Base-by-base conservation (phyloP, 1,140 invertebrate genomes). In the Lineus longissimus region DNA sequence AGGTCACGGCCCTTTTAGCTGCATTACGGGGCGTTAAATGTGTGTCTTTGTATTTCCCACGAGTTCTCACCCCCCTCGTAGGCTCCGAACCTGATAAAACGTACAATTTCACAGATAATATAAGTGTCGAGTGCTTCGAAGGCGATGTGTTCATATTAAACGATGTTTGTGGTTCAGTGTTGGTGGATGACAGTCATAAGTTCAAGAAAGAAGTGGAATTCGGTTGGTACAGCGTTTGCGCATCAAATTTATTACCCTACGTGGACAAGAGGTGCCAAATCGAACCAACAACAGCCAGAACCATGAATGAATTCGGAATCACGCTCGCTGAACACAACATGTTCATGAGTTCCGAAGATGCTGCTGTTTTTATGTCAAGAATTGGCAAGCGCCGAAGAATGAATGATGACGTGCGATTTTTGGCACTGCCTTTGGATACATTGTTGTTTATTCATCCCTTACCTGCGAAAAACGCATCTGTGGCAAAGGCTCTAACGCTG, bases 181-280 rank as follows among this genome's bases (percentile, higher is more conserved):
- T 51, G 47, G 6, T 51, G 25, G 47, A 51, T n/a, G 47, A 51
- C n/a, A n/a, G n/a, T 4, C n/a, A 51, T 51, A 51, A 51, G 25
- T 51, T 51, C n/a, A 51, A 51, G 47, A 4, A n/a, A 51, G 47
- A 51, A n/a, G n/a, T 51, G 9, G n/a, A n/a, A 7, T 51, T 23
- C n/a, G 47, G 47, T 27, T 51, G 47, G 47, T 51, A 23, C 47
- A 51, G n/a, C n/a, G 47, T 51, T 9, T 51, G 47, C 25, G 47
- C 47, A 6, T 7, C 47, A 23, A 51, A 51, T 51, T n/a, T 51
- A n/a, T 27, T 51, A 51, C 47, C 47, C 4, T 51, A 51, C 25
- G n/a, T 51, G n/a, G 47, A 51, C n/a, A 51, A 51, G n/a, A 51
- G 47, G 47, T 51, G 47, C 25, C 6, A 51, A n/a, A 51, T 51